phyloP scores from a whole-genome alignment of 2,888 invertebrate genomes.

The Lordiphosa fenestrarum region DNA sequence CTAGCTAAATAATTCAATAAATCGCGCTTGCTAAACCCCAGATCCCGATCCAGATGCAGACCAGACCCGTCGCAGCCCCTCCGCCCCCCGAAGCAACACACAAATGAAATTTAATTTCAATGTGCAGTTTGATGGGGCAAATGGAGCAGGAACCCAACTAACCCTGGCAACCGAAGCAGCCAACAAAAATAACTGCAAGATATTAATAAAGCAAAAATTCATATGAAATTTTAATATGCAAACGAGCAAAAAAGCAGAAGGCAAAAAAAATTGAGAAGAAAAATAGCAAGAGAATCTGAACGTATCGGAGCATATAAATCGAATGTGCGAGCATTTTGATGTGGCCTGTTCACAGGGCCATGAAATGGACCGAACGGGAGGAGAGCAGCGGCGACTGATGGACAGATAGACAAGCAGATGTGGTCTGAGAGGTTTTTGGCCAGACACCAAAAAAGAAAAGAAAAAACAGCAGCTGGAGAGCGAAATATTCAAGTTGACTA shows the following conservation, averaged over 20 bases:
- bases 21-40: constrained; percentile 55
- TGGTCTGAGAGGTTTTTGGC: constrained; percentile 40
- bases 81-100: constrained; percentile 19
- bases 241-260: constrained; percentile 60
- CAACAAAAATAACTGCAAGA: constrained; percentile 71
- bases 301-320: constrained; percentile 62
- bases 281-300: constrained; percentile 46
- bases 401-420: constrained; percentile 14
- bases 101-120: constrained; percentile 70
- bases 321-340: constrained; percentile 32
- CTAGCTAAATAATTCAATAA: constrained; percentile 72
- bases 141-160: constrained; percentile 62
- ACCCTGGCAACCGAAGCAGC: constrained; percentile 39
- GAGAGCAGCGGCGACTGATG: constrained; percentile 1
- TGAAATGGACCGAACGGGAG: constrained; percentile 17
- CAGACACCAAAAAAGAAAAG: constrained; percentile 36
- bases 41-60: constrained; percentile 19
- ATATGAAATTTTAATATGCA: constrained; percentile 75
- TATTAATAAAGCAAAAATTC: constrained; percentile 74
- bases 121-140: constrained; percentile 68
- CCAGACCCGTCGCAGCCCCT: too few species aligned
- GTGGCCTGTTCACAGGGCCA: constrained; percentile 6
- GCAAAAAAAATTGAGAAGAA: constrained; percentile 37
- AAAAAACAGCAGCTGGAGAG: background rate
- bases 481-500: constrained; percentile 7